Evolutionary conservation across 2,797 vertebrate species (phyloP).

Genomic region (Clamator glandarius): DNA sequence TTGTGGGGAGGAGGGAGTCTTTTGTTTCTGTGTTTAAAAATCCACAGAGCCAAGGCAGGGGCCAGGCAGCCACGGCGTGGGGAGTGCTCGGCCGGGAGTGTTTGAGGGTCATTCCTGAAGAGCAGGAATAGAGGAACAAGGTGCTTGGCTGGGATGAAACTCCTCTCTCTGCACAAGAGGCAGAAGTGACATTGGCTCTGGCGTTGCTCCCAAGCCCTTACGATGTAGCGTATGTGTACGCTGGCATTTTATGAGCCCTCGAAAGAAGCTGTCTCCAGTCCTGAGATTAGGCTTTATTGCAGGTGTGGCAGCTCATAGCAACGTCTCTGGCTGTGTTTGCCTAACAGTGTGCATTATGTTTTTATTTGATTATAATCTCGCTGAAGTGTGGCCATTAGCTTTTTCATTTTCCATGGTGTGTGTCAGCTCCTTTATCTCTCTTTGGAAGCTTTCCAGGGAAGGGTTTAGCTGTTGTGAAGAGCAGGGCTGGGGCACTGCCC

Average conservation of each 20-base stretch:
- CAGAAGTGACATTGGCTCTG: neutral
- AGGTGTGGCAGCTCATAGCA: neutral
- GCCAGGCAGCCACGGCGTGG: rapidly evolving
- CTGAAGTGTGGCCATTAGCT: neutral
- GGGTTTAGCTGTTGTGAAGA: neutral
- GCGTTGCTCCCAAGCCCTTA: neutral
- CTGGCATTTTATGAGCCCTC: neutral
- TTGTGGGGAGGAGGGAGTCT: neutral
- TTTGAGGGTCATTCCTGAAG: neutral
- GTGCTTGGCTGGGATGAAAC: neutral
- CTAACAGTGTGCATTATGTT: neutral
- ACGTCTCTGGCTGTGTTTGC: neutral
- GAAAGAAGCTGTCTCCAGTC: neutral
- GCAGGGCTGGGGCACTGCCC: neutral
- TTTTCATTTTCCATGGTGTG: neutral
- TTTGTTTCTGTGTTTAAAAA: neutral
- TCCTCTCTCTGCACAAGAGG: neutral
- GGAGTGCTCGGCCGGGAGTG: neutral
- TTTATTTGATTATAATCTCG: neutral
- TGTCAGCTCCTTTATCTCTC: neutral
- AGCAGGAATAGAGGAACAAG: neutral
- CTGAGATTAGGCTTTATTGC: neutral
- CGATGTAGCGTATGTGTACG: rapidly evolving
- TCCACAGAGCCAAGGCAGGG: rapidly evolving
- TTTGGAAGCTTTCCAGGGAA: neutral